Base-by-base conservation (phyloP, 1,140 invertebrate genomes). In the Kradibia gibbosae region DNA sequence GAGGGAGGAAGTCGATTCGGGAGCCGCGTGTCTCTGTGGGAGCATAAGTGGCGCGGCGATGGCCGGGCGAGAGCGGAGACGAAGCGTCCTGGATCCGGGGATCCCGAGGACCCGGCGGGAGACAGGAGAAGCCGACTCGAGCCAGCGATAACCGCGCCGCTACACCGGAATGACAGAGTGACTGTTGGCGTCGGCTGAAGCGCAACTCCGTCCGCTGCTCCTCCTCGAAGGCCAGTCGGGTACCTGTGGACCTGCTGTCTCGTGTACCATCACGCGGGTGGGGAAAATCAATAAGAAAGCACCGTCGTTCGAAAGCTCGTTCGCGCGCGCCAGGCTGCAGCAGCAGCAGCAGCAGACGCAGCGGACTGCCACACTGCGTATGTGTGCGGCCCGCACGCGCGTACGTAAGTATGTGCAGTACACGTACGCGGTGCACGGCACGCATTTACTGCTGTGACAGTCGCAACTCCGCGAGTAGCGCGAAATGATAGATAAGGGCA, bases 271-370 rank as follows among this genome's bases (percentile, higher is more conserved):
- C 8, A 15, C 17, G 48, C 79, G 86, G 86, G 87, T 86, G 87
- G 87, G 84, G 87, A 87, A 88, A 88, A 88, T 88, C 87, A 86
- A 88, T 88, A 88, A 83, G 84, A 83, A 88, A 85, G 85, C 76
- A 81, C 70, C 83, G 82, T 31, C 34, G 71, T 85, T 86, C 83
- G 72, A 84, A 87, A 86, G 78, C 50, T 55, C 78, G 70, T 71
- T 50, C 53, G 73, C 53, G n/a, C 55, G 20, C 17, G 48, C 73
- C 0, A 4, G 22, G 22, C 13, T 10, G 53, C 53, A 60, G 36
- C 48, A 73, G 48, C 48, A 67, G 62, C 39, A 5, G 25, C 10
- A 62, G n/a, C 28, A 62, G n/a, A n/a, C n/a, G n/a, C n/a, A n/a
- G n/a, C n/a, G n/a, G n/a, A n/a, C n/a, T n/a, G n/a, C n/a, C n/a